These are phyloP conservation scores for Acanthurus tractus DNA, from an alignment of 2,797 vertebrate genomes.

Conservation along the genomic window DNA sequence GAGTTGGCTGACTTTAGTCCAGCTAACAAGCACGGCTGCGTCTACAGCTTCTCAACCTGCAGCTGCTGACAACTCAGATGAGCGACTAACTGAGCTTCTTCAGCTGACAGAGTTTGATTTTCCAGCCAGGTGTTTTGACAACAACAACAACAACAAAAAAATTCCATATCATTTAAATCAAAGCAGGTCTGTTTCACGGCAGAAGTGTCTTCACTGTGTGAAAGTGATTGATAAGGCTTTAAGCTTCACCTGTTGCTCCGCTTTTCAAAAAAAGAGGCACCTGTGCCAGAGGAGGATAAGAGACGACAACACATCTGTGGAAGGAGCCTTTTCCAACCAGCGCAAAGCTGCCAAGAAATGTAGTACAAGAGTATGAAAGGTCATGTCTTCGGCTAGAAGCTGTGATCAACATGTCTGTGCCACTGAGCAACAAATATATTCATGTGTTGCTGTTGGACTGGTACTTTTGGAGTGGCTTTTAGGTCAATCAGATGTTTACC, in stretches of 20 bases:
- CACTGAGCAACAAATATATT: background rate
- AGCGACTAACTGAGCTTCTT: background rate
- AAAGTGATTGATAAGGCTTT: background rate
- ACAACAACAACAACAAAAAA: too few relatives aligned
- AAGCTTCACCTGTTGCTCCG: background rate
- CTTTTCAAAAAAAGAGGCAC: background rate
- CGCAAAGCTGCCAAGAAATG: background rate
- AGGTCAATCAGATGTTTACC: background rate
- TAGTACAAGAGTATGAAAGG: too few relatives aligned
- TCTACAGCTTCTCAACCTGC: background rate
- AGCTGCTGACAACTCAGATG: background rate
- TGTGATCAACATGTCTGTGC: background rate
- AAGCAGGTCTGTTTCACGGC: background rate
- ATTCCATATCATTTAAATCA: background rate
- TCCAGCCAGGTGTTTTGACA: background rate
- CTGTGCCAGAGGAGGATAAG: background rate
- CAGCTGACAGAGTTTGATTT: background rate
- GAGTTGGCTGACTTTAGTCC: background rate
- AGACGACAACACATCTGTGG: background rate
- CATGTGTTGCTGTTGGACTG: background rate
- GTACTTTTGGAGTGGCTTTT: background rate
- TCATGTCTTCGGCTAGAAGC: background rate
- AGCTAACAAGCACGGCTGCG: background rate
- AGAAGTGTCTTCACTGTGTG: background rate
- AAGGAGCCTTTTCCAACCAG: background rate